These are phyloP conservation scores for Amniataba percoides DNA, from an alignment of 2,797 vertebrate species.

Conservation along the genomic window DNA sequence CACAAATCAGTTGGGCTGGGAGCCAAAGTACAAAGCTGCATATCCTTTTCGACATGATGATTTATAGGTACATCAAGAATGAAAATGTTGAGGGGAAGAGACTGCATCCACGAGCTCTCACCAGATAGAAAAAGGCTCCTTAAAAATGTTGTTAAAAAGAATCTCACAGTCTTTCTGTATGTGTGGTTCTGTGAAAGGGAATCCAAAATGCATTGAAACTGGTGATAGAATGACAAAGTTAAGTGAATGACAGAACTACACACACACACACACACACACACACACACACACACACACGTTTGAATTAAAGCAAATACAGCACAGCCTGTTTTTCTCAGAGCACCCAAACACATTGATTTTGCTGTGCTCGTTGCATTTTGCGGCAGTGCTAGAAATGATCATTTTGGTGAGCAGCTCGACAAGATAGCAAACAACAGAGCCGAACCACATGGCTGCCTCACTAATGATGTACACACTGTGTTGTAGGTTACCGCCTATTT, in stretches of 20 bases:
- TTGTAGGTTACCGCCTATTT: constrained; percentile 25
- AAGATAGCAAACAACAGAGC: constrained; percentile 20
- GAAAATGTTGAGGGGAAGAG: constrained; percentile 16
- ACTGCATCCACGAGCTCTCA: constrained; percentile 2
- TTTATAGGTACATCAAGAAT: constrained; percentile 30
- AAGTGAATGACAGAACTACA: constrained; percentile 13
- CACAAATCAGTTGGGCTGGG: constrained; percentile 17
- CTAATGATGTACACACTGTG: constrained; percentile 37
- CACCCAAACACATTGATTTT: constrained; percentile 23
- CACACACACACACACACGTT: not conserved
- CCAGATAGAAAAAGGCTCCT: constrained; percentile 13
- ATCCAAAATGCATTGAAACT: constrained; percentile 20
- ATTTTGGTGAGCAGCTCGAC: constrained; percentile 16
- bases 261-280: constrained; percentile 7
- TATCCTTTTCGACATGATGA: constrained; percentile 28
- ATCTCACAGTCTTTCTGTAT: not conserved
- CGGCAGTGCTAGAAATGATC: constrained; percentile 5
- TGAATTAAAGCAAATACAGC: constrained; percentile 1
- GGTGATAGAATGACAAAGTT: not conserved
- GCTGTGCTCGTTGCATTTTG: constrained; percentile 35
- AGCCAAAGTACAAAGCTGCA: constrained; percentile 17
- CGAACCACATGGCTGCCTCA: not conserved
- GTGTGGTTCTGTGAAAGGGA: not conserved
- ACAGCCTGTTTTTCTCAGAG: not conserved
- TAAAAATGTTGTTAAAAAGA: constrained; percentile 5